Evolutionary conservation across 2,888 invertebrate species (phyloP), one percentile per base, ranked within the genome.

Genomic region (Oligia fasciuncula): DNA sequence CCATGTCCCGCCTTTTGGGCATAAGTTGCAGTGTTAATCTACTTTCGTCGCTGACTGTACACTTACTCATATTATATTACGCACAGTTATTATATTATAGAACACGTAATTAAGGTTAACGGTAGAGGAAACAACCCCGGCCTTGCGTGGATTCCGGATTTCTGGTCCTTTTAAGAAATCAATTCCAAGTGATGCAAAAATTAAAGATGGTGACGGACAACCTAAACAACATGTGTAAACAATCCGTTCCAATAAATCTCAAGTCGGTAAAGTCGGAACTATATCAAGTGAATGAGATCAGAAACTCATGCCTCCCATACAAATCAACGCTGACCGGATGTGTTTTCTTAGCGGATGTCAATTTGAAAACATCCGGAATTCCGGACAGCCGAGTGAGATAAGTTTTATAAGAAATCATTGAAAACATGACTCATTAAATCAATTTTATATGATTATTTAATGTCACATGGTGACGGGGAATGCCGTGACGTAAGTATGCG

Each of bases 31-130:
- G 29, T 29, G 29, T 29, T 29, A 29, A 29, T 29, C 29, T 29
- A 29, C 29, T 29, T 29, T 29, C 29, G 29, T 29, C 29, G 29
- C 29, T 29, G 29, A 29, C 29, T 29, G 43, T 19, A n/a, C 46
- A 57, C 35, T 57, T 70, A 78, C 62, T 81, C 79, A 67, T 43
- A 4, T 6, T 60, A 49, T 65, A 60, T 69, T 72, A 40, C 51
- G 73, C 80, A 65, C 17, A 19, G 2, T 35, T 57, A 79, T 67
- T 67, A 49, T n/a, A 1, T 46, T 29, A 6, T 73, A 40, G 62
- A 72, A 80, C 66, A 67, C 46, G 71, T 51, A 57, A 84, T 51
- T 84, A 43, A 84, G 79, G 84, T 81, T 67, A 71, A 83, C 35
- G 70, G 29, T 40, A 65, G 4, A n/a, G n/a, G 68, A 46, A 75